Evolutionary conservation across 1,140 invertebrate genomes (phyloP).

Genomic region (Batillaria attramentaria): DNA sequence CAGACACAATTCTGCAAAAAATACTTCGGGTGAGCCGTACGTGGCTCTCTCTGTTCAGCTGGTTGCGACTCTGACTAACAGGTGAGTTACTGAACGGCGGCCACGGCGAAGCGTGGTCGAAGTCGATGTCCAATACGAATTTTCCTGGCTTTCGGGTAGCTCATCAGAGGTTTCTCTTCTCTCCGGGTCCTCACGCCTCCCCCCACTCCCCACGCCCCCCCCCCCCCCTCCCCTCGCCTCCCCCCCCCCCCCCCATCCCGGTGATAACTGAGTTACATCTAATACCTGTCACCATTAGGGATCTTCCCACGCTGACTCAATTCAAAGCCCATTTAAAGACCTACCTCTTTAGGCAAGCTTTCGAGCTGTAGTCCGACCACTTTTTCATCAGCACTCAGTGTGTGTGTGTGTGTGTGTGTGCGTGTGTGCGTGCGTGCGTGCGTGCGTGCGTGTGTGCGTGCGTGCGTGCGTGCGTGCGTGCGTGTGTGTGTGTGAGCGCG

Average conservation of each 20-base stretch:
- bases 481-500: neutral
- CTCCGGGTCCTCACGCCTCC: no score
- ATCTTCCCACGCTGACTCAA: no score
- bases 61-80: no score
- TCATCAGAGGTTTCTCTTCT: no score
- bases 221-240: neutral
- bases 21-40: no score
- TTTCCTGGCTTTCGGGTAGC: no score
- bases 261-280: conserved; percentile 76
- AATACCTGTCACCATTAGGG: neutral
- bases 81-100: no score
- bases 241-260: neutral
- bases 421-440: neutral
- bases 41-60: no score
- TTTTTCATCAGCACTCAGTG: neutral
- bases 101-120: no score
- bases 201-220: no score
- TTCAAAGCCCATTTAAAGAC: neutral
- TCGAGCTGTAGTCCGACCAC: neutral
- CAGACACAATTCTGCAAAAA: no score
- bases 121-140: no score
- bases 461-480: neutral
- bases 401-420: neutral
- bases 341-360: neutral
- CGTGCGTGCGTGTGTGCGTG: neutral